Percentiles rank a stretch among this genome's conserved stretches.
These are phyloP conservation scores for Nipponacmea schrenckii DNA, from an alignment of 2,888 invertebrate species.

Conservation along the genomic window DNA sequence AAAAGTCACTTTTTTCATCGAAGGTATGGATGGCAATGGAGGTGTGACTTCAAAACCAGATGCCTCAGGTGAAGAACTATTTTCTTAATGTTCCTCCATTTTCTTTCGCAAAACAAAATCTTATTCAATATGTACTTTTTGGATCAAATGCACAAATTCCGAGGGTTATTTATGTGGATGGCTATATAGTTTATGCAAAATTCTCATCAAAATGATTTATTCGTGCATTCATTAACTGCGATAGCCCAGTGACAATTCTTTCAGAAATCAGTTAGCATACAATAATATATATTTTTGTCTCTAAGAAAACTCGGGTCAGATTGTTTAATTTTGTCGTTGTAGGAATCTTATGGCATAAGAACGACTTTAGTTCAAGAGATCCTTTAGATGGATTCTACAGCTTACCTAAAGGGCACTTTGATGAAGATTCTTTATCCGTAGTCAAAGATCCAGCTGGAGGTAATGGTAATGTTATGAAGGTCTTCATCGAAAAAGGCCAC, in stretches of 20 bases:
- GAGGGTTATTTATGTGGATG: too few relatives aligned
- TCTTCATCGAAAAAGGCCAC: constrained; percentile 33
- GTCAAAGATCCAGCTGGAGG: constrained; percentile 35
- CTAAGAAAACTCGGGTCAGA: too few relatives aligned
- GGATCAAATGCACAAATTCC: too few relatives aligned
- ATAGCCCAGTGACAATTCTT: too few relatives aligned
- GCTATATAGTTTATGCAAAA: too few relatives aligned
- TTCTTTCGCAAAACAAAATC: too few relatives aligned
- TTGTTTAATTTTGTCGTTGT: background rate
- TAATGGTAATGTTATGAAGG: constrained; percentile 35
- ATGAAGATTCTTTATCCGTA: constrained; percentile 33
- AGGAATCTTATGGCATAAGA: constrained; percentile 1
- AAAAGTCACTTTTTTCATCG: background rate
- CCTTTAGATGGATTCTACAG: background rate
- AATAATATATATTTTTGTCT: too few relatives aligned
- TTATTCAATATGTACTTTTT: too few relatives aligned
- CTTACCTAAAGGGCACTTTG: constrained; percentile 9
- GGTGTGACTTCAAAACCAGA: background rate
- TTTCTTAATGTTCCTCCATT: too few relatives aligned
- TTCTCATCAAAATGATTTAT: too few relatives aligned
- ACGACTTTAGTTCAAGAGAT: background rate
- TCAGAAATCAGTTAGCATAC: too few relatives aligned
- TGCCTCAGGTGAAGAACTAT: background rate
- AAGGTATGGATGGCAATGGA: background rate
- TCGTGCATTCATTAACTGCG: too few relatives aligned